Conservation (phyloP, 2,888 invertebrate genomes). For the Hemistola chrysoprasaria region DNA sequence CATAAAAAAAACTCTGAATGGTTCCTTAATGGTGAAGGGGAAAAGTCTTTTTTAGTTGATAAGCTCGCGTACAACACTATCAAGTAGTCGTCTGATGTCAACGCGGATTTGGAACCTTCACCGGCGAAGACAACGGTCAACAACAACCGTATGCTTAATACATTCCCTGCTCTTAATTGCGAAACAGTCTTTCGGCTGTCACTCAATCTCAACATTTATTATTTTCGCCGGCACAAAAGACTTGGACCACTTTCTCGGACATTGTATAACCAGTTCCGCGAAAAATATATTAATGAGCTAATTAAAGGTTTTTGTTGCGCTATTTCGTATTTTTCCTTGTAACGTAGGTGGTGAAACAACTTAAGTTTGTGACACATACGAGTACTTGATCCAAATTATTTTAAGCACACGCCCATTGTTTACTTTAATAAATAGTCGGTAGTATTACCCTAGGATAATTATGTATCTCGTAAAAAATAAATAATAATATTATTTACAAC, state of each 20-base stretch:
- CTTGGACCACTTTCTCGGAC: constrained; percentile 47
- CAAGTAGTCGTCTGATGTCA: constrained; percentile 7
- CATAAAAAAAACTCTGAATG: too few species aligned
- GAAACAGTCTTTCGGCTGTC: constrained; percentile 44
- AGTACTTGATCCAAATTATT: too few species aligned
- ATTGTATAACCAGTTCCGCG: constrained; percentile 44
- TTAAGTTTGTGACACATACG: not conserved
- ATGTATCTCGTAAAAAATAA: too few species aligned
- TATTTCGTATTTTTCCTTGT: constrained; percentile 35
- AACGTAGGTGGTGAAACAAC: too few species aligned
- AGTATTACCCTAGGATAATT: too few species aligned
- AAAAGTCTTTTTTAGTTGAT: too few species aligned
- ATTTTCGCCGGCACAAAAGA: constrained; percentile 47
- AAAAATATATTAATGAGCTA: constrained; percentile 49
- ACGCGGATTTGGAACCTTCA: constrained; percentile 13
- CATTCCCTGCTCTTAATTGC: constrained; percentile 37
- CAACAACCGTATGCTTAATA: constrained; percentile 18
- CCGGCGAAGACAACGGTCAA: constrained; percentile 15
- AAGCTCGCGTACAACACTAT: not conserved
- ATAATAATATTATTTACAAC: too few species aligned
- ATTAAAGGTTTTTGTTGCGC: constrained; percentile 42
- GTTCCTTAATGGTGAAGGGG: too few species aligned
- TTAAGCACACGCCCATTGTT: too few species aligned
- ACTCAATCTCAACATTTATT: constrained; percentile 42
- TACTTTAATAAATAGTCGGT: too few species aligned